Percentiles rank a stretch among this genome's conserved stretches.
Conservation (phyloP, 2,113 vertebrate genomes). For the Turdus rufiventris region DNA sequence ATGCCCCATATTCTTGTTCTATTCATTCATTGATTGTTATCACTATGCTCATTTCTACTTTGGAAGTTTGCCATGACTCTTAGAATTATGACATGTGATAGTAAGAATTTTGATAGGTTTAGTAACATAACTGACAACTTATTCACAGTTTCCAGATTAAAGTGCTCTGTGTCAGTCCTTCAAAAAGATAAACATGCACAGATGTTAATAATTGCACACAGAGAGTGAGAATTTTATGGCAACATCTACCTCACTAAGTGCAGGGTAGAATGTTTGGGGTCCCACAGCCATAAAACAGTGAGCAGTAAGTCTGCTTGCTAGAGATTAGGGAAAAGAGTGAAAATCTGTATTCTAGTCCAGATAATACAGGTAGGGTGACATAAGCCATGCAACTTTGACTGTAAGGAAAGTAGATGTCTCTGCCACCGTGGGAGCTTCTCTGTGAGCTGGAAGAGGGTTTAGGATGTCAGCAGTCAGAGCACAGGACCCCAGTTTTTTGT, state of each 20-base stretch:
- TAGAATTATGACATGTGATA: background rate
- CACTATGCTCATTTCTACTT: background rate
- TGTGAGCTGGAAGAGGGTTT: background rate
- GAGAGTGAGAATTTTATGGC: background rate
- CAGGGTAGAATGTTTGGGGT: background rate
- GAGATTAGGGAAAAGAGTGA: background rate
- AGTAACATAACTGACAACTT: background rate
- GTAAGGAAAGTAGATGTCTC: background rate
- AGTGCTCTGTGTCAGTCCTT: background rate
- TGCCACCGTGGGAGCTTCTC: background rate
- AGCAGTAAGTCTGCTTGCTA: background rate
- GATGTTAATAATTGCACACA: background rate
- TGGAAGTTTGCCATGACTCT: background rate
- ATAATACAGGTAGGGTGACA: background rate
- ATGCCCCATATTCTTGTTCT: background rate
- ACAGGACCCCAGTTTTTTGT: background rate
- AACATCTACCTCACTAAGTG: background rate
- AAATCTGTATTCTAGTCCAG: background rate
- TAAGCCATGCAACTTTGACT: background rate
- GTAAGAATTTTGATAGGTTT: background rate
- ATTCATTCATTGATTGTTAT: background rate
- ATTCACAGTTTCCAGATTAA: background rate
- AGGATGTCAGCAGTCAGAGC: background rate
- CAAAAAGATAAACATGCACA: background rate
- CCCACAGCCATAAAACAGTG: background rate